These are phyloP conservation scores for Drosophila rubida DNA, from an alignment of 2,888 invertebrate species.

Conservation along the genomic window DNA sequence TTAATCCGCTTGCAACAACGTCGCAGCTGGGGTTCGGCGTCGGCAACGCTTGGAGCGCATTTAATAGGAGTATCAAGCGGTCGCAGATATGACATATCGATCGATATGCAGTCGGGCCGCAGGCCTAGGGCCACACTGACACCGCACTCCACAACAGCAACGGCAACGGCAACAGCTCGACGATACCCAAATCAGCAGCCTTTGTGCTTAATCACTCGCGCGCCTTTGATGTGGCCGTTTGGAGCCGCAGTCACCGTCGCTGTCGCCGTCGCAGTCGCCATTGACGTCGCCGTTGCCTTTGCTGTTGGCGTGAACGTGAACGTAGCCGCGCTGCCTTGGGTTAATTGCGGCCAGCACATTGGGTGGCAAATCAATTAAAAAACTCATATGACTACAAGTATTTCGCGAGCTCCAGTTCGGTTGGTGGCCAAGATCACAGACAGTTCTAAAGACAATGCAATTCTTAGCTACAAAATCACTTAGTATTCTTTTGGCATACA, in stretches of 20 bases:
- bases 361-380: conserved; percentile 78
- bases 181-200: conserved; percentile 64
- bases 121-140: conserved; percentile 1
- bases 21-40: conserved; percentile 8
- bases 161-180: no score
- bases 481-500: conserved; percentile 54
- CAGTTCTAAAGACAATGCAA: conserved; percentile 13
- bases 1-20: conserved; percentile 62
- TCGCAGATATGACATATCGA: conserved; percentile 48
- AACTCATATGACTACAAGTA: conserved; percentile 33
- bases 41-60: conserved; percentile 28
- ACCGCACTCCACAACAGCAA: conserved; percentile 8
- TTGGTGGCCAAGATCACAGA: not conserved
- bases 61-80: conserved; percentile 35
- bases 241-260: conserved; percentile 17
- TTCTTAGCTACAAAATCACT: conserved; percentile 35
- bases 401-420: conserved; percentile 17
- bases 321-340: conserved; percentile 54
- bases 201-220: conserved; percentile 73
- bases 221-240: conserved; percentile 72
- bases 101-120: conserved; percentile 33
- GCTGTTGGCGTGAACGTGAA: not conserved
- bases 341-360: conserved; percentile 78
- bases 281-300: not conserved
- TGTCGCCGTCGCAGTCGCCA: conserved; percentile 1